Evolutionary conservation across 1,140 invertebrate species (phyloP), one percentile per base, ranked within the genome.

Genomic region (Zaprionus inermis): DNA sequence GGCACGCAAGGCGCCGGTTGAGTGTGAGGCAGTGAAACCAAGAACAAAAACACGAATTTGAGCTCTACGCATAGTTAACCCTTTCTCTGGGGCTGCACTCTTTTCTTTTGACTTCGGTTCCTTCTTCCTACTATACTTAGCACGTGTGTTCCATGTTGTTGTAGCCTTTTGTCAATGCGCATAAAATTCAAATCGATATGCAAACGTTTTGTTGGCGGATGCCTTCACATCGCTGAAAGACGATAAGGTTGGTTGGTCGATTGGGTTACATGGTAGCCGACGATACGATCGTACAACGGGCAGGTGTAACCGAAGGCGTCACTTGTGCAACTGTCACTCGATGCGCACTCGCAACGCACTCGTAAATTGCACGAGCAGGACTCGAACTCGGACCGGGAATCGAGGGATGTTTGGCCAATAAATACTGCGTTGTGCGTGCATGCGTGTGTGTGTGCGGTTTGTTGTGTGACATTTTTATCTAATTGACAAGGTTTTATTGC

Each of bases 401-500:
- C 16, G 44, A 22, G 18, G 44, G 30, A 10, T 41, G 70, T 54
- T 52, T 72, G 59, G 71, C 78, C 86, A 90, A 90, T 90, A 90
- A 90, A 90, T 90, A 44, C 38, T 90, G 51, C 69, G 71, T 57
- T 34, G 55, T 69, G 64, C 56, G 41, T 72, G 32, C 59, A n/a
- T 24, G 63, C n/a, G n/a, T 69, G 73, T 61, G 32, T 38, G 55
- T 59, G 69, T 91, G 90, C 90, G 74, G 90, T 84, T 91, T 91
- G 85, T 91, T 91, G 90, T 91, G 90, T 91, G 90, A 91, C 90
- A 91, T 91, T 91, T 90, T 91, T 91, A 91, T 91, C 90, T 91
- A 91, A 91, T 91, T 91, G 90, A 90, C 88, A 89, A 72, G 64
- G 82, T 91, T 77, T 90, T 82, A 79, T 85, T 74, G 78, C 79